A percentile compares a stretch with the other conserved stretches of the same genome.
Evolutionary conservation across 2,888 invertebrate species (phyloP).

Genomic region (Stenoptilia bipunctidactyla): DNA sequence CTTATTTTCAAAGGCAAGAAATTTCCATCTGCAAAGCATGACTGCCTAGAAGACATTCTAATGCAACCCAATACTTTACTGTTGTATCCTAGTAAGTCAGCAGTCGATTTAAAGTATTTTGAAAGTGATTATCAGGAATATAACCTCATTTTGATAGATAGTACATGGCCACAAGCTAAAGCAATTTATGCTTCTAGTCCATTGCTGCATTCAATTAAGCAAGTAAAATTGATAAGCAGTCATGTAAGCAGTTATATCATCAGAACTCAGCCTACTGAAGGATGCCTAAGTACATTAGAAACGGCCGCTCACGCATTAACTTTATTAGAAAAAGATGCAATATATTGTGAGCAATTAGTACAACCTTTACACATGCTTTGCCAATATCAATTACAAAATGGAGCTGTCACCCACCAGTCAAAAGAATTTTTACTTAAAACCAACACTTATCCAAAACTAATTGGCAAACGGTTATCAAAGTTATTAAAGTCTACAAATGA

Average conservation of each 20-base stretch:
- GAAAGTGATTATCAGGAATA: slow-evolving; percentile 65
- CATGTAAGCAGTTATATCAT: slow-evolving; percentile 90
- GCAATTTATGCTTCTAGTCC: slow-evolving; percentile 89
- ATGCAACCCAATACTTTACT: slow-evolving; percentile 77
- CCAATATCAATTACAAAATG: slow-evolving; percentile 88
- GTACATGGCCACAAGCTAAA: slow-evolving; percentile 97
- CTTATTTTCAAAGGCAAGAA: slow-evolving; percentile 85
- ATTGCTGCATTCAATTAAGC: slow-evolving; percentile 78
- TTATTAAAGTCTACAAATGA: slow-evolving; percentile 47
- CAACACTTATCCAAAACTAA: slow-evolving; percentile 82
- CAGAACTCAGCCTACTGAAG: slow-evolving; percentile 92
- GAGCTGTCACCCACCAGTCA: slow-evolving; percentile 93
- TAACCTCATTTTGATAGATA: slow-evolving; percentile 89
- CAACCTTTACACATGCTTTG: slow-evolving; percentile 87
- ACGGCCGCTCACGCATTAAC: slow-evolving; percentile 85
- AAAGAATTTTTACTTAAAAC: slow-evolving; percentile 89
- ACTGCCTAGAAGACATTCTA: slow-evolving; percentile 76
- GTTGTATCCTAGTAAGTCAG: slow-evolving; percentile 83
- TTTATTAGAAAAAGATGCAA: slow-evolving; percentile 78
- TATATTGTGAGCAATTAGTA: slow-evolving; percentile 76
- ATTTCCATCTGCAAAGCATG: slow-evolving; percentile 80
- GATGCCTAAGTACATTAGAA: slow-evolving; percentile 91
- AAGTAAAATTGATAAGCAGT: slow-evolving; percentile 83
- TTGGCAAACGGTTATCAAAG: slow-evolving; percentile 79
- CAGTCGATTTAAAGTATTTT: slow-evolving; percentile 75